Evolutionary conservation across 2,888 invertebrate genomes (phyloP).

Genomic region (Tetranychus truncatus): DNA sequence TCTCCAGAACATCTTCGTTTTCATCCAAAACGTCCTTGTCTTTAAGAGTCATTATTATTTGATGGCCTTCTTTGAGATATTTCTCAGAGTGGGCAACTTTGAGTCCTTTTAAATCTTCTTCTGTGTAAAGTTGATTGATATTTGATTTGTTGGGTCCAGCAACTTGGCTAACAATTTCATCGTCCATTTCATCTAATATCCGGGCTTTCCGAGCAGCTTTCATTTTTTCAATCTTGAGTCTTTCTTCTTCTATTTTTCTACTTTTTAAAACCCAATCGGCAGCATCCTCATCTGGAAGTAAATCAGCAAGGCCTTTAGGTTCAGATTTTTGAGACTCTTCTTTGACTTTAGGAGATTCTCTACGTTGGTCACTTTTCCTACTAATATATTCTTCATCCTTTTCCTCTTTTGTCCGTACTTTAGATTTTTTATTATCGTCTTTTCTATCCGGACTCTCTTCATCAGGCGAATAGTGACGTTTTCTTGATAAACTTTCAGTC

Average conservation of each 20-base stretch:
- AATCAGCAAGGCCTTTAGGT: conserved; percentile 29
- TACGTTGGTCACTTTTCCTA: not conserved
- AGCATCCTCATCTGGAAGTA: conserved; percentile 44
- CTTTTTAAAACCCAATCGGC: conserved; percentile 64
- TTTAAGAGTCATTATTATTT: conserved; percentile 74
- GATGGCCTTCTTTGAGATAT: conserved; percentile 53
- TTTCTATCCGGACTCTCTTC: not conserved
- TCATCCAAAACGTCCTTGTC: conserved; percentile 75
- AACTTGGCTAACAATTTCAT: conserved; percentile 74
- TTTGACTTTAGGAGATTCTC: conserved; percentile 20
- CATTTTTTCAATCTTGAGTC: conserved; percentile 37
- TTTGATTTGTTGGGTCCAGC: conserved; percentile 46
- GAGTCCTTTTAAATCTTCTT: conserved; percentile 56
- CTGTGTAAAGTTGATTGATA: conserved; percentile 26
- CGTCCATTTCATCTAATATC: conserved; percentile 81
- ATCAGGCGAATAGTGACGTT: not conserved
- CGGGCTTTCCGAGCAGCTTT: conserved; percentile 74
- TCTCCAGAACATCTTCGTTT: conserved; percentile 70
- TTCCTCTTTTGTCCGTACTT: not conserved
- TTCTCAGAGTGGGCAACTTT: conserved; percentile 63
- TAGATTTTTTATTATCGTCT: not conserved
- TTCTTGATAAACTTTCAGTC: not conserved
- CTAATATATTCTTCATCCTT: not conserved
- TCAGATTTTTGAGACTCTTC: not conserved
- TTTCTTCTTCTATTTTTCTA: conserved; percentile 51